Evolutionary conservation across 2,113 vertebrate genomes (phyloP), one percentile per base, ranked within the genome.

Genomic region (Scortum barcoo): DNA sequence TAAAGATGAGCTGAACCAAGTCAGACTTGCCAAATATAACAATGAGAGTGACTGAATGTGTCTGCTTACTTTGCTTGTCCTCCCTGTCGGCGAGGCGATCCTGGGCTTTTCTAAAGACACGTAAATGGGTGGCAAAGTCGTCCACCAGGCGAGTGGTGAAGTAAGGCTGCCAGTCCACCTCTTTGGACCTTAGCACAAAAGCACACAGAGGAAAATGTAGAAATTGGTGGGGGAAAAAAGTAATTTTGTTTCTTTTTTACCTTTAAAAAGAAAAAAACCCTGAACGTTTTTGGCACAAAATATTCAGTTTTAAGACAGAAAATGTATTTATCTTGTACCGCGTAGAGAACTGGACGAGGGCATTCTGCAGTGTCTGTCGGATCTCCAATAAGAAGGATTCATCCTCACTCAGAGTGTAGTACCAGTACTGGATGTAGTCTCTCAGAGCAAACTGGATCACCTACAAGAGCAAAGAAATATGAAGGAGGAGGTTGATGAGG

Each of bases 391-490:
- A 95, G 93, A 99, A 99, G 6, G 97, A 96, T 82, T 99, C 98
- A 88, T 99, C 98, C 85, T 99, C 98, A 17, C 98, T 99, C 88
- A 99, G 93, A 30, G 97, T 99, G 89, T 99, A 99, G 96, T 99
- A 99, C 98, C 98, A 99, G 90, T 99, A 99, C 91, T 99, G 98
- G 80, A 99, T 97, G 80, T 99, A 99, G 90, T 99, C 98, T 91
- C 98, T 96, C 92, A 99, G 90, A 40, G 97, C 99, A 96, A 99
- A 99, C 94, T 99, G 98, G 87, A 99, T 99, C 87, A 99, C 97
- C 98, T 99, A 78, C 30, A 83, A 53, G 84, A 20, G 89, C 28
- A 76, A 13, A 50, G 28, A 78, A 22, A 70, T 7, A 54, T 13
- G n/a, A n/a, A 7, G 28, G 12, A 54, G 9, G 3, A 66, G 4